Evolutionary conservation across 2,113 vertebrate species (phyloP), one percentile per base, ranked within the genome.

Genomic region (Carassius auratus): DNA sequence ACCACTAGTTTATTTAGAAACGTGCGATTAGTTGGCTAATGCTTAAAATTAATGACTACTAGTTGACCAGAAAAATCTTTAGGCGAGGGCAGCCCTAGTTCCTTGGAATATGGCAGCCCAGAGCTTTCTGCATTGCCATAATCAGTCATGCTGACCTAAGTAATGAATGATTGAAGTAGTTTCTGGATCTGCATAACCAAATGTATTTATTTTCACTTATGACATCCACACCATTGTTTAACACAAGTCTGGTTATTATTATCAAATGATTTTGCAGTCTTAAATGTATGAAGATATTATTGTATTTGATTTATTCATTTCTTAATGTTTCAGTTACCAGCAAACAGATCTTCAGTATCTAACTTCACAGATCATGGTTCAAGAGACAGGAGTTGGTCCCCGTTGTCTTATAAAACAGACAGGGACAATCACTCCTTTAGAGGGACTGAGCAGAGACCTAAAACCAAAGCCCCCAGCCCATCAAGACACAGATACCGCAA

Each of bases 401-500:
- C 88, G 4, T 92, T 93, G 3, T 90, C 93, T 42, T 90, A 87
- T 30, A 90, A 88, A 78, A 90, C 88, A 73, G 73, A 87, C 78
- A 83, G 83, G 33, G 89, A 91, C 33, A 86, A 76, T 21, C 84
- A 76, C 62, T 87, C 80, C 8, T 92, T 90, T 21, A 85, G 92
- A 57, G 87, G 69, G 82, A 33, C 59, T 0, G 93, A 92, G 48
- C 90, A 85, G 75, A 95, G 92, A 84, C 90, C 90, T 8, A 83
- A 94, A 92, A 15, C 73, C 0, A 92, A 89, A 89, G 89, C 79
- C 0, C 88, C 90, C 68, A 97, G 94, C 83, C 95, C 94, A 3
- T 92, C 94, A 1, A 95, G 92, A 0, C 93, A 92, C 52, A 96
- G 85, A 45, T 92, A 93, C 33, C 92, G 86, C 15, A 89, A 94